Conservation (phyloP, 2,113 vertebrate genomes). For the Heptranchias perlo region DNA sequence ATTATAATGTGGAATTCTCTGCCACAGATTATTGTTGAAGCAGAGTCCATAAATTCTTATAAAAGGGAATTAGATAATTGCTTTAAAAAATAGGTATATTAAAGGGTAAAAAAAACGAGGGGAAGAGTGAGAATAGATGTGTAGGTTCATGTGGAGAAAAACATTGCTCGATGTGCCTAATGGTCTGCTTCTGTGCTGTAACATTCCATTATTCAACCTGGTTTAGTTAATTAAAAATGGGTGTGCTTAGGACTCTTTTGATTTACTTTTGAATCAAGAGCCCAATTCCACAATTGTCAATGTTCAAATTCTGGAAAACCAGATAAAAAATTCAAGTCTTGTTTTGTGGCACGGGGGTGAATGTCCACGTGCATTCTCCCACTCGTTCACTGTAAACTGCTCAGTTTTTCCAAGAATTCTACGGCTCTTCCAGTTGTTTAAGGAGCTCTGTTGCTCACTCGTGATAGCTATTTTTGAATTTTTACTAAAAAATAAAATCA, state of each 20-base stretch:
- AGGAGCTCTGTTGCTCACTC: neutral
- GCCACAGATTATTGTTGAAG: neutral
- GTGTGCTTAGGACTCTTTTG: neutral
- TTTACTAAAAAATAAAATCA: neutral
- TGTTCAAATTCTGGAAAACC: neutral
- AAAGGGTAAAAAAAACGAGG: no score
- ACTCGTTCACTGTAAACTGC: neutral
- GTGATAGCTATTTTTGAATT: neutral
- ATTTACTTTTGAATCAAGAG: neutral
- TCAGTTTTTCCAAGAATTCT: neutral
- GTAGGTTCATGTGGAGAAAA: neutral
- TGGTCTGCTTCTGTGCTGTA: neutral
- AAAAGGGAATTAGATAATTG: no score
- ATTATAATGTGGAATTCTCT: neutral
- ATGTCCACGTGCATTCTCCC: neutral
- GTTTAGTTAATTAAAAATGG: neutral
- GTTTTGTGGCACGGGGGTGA: neutral
- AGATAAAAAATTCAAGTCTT: neutral
- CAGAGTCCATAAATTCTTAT: neutral
- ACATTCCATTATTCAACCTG: neutral
- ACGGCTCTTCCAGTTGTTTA: neutral
- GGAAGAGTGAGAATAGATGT: neutral
- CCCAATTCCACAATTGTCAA: neutral
- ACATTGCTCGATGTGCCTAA: neutral
- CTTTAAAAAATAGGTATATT: neutral